These are phyloP conservation scores for Fissipunctia ypsillon DNA, from an alignment of 2,888 invertebrate genomes.

Conservation along the genomic window DNA sequence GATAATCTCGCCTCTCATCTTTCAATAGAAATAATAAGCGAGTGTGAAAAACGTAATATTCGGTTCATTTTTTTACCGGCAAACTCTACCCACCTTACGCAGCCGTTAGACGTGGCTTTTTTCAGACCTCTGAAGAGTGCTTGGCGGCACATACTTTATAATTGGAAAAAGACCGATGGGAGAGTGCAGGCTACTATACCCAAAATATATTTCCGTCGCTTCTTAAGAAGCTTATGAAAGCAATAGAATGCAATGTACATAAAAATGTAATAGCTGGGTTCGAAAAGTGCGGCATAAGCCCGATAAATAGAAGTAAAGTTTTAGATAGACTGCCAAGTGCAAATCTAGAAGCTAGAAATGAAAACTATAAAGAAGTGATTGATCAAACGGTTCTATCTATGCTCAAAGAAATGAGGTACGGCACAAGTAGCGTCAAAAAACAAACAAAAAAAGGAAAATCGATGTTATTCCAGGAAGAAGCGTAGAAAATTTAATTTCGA, in stretches of 20 bases:
- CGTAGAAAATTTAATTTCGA: background rate
- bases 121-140: constrained; percentile 1
- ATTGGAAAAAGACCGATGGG: constrained; percentile 9
- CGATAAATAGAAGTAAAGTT: too few species aligned
- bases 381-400: too few species aligned
- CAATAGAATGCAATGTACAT: background rate
- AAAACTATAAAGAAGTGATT: too few species aligned
- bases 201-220: background rate
- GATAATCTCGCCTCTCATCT: too few species aligned
- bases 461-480: background rate
- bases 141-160: constrained; percentile 1
- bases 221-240: background rate
- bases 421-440: too few species aligned
- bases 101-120: constrained; percentile 2
- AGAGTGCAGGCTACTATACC: constrained; percentile 5
- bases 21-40: constrained; percentile 4
- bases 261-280: background rate
- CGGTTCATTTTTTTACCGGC: constrained; percentile 11
- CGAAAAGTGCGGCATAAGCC: too few species aligned
- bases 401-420: too few species aligned
- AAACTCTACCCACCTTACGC: constrained; percentile 7
- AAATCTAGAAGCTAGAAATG: too few species aligned
- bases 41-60: constrained; percentile 7
- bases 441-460: too few species aligned
- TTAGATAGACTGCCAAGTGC: too few species aligned